Conservation (phyloP, 2,797 vertebrate genomes). For the Acrossocheilus wenchowensis region DNA sequence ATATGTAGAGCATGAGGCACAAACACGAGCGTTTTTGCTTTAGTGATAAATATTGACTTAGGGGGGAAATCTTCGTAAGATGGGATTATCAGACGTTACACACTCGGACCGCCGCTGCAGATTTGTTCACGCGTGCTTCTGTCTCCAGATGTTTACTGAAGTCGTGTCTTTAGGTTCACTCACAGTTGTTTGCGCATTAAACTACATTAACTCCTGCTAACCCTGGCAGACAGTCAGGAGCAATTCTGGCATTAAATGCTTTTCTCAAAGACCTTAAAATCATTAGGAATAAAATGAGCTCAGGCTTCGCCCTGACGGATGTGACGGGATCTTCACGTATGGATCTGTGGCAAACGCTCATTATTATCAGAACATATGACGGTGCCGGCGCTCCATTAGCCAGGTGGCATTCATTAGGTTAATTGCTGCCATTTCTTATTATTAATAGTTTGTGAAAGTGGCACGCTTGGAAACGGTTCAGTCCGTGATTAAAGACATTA, state of each 20-base stretch:
- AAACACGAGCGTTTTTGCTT: conserved; percentile 62
- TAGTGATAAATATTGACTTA: conserved; percentile 71
- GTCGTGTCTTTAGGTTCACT: neutral
- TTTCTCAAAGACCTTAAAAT: conserved; percentile 55
- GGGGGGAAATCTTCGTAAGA: conserved; percentile 1
- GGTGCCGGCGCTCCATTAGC: conserved; percentile 89
- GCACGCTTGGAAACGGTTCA: conserved; percentile 33
- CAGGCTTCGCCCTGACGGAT: conserved; percentile 65
- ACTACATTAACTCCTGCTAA: conserved; percentile 9
- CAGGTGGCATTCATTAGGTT: conserved; percentile 89
- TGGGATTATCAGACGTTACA: neutral
- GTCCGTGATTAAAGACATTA: neutral
- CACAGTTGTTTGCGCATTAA: neutral
- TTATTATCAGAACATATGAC: conserved; percentile 91
- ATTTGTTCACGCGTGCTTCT: too few relatives aligned
- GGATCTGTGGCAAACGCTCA: conserved; percentile 89
- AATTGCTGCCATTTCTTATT: conserved; percentile 93
- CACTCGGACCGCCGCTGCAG: neutral
- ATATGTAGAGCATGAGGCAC: conserved; percentile 73
- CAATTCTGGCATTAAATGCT: conserved; percentile 28
- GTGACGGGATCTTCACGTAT: conserved; percentile 73
- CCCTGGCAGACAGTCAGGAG: neutral
- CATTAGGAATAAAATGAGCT: conserved; percentile 74
- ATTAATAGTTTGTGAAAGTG: conserved; percentile 70
- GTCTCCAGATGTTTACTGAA: neutral